These are phyloP conservation scores for Glandiceps talaboti DNA, from an alignment of 53 echinoderm and acorn worm species.

Conservation along the genomic window DNA sequence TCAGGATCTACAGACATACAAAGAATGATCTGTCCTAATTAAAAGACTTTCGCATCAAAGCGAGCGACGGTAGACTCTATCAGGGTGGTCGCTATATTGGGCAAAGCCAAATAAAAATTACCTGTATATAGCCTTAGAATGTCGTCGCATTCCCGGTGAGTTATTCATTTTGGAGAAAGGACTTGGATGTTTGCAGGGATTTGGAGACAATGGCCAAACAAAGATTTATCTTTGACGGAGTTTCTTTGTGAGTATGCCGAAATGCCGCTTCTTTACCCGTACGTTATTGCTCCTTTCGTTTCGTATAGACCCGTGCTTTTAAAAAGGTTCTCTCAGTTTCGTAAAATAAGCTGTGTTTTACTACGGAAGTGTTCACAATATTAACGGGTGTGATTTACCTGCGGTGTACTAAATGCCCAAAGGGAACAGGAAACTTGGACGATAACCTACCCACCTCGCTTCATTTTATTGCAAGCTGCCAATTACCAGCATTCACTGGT, in stretches of 20 bases:
- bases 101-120: neutral
- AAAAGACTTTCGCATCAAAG: neutral
- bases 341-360: no score
- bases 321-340: no score
- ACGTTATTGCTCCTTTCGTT: no score
- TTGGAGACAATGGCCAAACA: neutral
- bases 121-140: neutral
- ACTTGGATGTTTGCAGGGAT: neutral
- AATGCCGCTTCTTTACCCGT: neutral
- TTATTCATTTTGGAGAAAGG: neutral
- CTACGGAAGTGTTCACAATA: no score
- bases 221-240: neutral
- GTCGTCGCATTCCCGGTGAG: neutral
- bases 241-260: neutral
- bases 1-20: no score
- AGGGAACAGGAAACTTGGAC: no score
- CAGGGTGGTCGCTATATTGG: neutral
- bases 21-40: neutral
- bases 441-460: no score
- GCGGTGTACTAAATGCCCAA: no score
- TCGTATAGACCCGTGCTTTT: no score
- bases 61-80: neutral
- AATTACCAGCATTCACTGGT: neutral
- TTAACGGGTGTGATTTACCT: no score
- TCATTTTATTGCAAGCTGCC: neutral